Percentiles rank a stretch among this genome's conserved stretches.
phyloP scores from a whole-genome alignment of 2,888 invertebrate genomes.

The Cantharis rufa region DNA sequence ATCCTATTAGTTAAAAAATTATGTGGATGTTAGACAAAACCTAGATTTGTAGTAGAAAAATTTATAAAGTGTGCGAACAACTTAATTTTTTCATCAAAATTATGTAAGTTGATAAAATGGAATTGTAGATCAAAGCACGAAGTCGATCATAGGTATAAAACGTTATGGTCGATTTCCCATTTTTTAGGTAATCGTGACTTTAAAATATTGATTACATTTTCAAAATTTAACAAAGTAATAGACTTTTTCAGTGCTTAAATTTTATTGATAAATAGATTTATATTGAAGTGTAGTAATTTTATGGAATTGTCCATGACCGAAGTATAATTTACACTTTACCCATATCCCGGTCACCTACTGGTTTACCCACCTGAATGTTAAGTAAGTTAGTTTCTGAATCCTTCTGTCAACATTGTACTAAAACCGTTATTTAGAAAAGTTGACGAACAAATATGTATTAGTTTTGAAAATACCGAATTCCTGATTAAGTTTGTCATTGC shows the following conservation, averaged over 20 bases:
- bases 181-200: not conserved
- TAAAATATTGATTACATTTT: not conserved
- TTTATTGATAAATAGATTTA: not conserved
- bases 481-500: not conserved
- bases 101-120: not conserved
- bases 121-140: not conserved
- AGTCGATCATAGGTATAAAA: not conserved
- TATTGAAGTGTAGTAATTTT: not conserved
- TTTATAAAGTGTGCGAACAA: not conserved
- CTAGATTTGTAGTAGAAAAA: not conserved
- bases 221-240: not conserved
- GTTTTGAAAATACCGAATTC: not conserved
- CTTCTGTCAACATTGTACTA: not conserved
- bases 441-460: not conserved
- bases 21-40: not conserved
- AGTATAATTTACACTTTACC: conserved; percentile 3
- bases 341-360: conserved; percentile 28
- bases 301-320: conserved; percentile 5
- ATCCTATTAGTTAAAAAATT: not conserved
- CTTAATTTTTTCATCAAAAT: not conserved
- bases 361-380: not conserved
- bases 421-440: not conserved
- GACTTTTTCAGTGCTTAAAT: not conserved
- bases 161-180: not conserved
- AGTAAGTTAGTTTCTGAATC: not conserved